These are phyloP conservation scores for Symphodus melops DNA, from an alignment of 2,113 vertebrate genomes.

Conservation along the genomic window DNA sequence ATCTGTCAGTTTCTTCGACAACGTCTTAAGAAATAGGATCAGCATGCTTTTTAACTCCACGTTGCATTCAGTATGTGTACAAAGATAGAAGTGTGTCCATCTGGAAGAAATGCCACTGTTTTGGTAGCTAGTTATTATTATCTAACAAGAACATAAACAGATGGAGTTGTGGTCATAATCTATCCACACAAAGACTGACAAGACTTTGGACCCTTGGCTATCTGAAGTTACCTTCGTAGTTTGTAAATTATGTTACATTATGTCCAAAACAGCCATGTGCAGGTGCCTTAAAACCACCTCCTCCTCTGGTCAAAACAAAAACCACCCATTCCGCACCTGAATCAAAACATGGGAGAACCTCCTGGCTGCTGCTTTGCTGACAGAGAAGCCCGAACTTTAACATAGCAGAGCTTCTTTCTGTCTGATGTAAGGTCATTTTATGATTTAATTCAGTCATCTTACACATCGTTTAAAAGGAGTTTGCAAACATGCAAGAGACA, in stretches of 20 bases:
- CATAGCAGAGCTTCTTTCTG: no score
- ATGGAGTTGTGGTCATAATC: constrained; percentile 1
- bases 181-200: constrained; percentile 1
- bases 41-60: constrained; percentile 16
- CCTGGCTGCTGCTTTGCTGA: no score
- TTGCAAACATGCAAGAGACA: no score
- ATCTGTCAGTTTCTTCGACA: neutral
- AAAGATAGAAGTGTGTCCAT: constrained; percentile 6
- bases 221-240: neutral
- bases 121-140: constrained; percentile 1
- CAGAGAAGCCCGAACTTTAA: no score
- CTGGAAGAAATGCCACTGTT: constrained; percentile 3
- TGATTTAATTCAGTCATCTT: no score
- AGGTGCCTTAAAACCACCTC: no score
- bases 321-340: no score
- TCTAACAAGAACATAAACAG: neutral
- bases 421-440: no score
- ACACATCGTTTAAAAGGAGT: no score
- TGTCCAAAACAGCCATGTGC: no score
- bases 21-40: constrained; percentile 8
- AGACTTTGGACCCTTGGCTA: neutral
- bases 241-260: neutral
- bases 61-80: neutral
- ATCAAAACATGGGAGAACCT: no score
- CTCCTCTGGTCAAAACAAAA: no score